Base-by-base conservation (phyloP, 2,113 vertebrate genomes). In the Deroptyus accipitrinus region DNA sequence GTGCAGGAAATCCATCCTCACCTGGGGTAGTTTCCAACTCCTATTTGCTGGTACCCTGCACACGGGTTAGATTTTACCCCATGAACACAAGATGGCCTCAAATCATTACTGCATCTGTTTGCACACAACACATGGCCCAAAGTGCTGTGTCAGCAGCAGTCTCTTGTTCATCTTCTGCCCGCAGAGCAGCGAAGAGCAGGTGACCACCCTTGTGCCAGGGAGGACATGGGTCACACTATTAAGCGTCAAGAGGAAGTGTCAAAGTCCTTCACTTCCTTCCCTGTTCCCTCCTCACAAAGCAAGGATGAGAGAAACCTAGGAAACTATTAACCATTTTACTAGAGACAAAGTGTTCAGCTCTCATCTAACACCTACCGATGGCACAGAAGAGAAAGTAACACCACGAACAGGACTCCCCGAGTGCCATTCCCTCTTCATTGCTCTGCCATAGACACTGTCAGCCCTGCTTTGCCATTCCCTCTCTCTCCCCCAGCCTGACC, bases 61-160 rank as follows among this genome's bases (percentile, higher is more conserved):
- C 39, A 2, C 27, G n/a, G 84, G 85, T 35, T 1, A 17, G 80
- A 22, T 84, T 90, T 89, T 92, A 54, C 25, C 59, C 90, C 42
- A 1, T 19, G 83, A 91, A 95, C 91, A 76, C 70, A 68, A 94
- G 72, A 94, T 92, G 90, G 92, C 88, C 95, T 94, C 92, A 94
- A 88, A 88, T 11, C 52, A 39, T 64, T 39, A 77, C 52, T 2
- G 55, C 78, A 70, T 75, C 49, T 13, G 28, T 51, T 11, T 18
- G 49, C 55, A 35, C 0, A 10, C 4, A 37, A 4, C 44, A 27
- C 46, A 18, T 0, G 13, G 14, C 76, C 64, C 20, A 12, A 24
- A 52, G 52, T 1, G 54, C 49, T 10, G 7, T 62, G 15, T 1
- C 78, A 37, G 68, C 3, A 2, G 37, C 1, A 4, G 7, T 4